Conservation (phyloP, 2,888 invertebrate genomes). For the Hartigia nigra region DNA sequence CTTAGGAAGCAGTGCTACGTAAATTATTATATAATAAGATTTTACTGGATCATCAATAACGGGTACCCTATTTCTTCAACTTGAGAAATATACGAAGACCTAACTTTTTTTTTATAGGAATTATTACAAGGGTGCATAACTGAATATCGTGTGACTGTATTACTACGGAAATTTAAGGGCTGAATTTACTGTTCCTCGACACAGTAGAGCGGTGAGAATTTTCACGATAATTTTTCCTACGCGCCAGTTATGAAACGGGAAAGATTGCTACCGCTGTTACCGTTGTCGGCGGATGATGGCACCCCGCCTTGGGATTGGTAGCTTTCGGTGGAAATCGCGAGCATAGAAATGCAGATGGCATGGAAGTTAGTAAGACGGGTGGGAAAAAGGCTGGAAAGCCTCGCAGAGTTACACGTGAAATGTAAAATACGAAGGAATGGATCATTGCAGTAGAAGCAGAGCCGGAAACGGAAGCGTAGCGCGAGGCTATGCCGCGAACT, state of each 20-base stretch:
- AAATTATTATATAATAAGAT: not conserved
- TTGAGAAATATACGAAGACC: not conserved
- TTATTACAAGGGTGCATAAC: not conserved
- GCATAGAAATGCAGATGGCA: not conserved
- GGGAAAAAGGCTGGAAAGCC: not conserved
- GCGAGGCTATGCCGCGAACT: constrained; percentile 34
- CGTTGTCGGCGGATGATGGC: not conserved
- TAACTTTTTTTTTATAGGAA: not conserved
- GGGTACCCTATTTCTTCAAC: not conserved
- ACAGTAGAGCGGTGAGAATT: not conserved
- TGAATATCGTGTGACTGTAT: not conserved
- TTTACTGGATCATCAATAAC: not conserved
- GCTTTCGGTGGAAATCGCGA: not conserved
- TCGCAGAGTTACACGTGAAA: constrained; percentile 23
- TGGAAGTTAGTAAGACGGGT: not conserved
- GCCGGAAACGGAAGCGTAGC: constrained; percentile 30
- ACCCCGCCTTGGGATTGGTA: not conserved
- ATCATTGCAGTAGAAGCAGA: constrained; percentile 21
- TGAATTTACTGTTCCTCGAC: not conserved
- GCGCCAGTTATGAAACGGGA: not conserved
- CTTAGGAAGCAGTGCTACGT: not conserved
- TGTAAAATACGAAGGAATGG: constrained; percentile 32
- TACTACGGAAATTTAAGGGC: not conserved
- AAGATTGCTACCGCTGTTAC: not conserved
- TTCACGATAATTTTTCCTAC: constrained; percentile 5